Evolutionary conservation across 2,797 vertebrate species (phyloP).

Genomic region (Arnoldichthys spilopterus): DNA sequence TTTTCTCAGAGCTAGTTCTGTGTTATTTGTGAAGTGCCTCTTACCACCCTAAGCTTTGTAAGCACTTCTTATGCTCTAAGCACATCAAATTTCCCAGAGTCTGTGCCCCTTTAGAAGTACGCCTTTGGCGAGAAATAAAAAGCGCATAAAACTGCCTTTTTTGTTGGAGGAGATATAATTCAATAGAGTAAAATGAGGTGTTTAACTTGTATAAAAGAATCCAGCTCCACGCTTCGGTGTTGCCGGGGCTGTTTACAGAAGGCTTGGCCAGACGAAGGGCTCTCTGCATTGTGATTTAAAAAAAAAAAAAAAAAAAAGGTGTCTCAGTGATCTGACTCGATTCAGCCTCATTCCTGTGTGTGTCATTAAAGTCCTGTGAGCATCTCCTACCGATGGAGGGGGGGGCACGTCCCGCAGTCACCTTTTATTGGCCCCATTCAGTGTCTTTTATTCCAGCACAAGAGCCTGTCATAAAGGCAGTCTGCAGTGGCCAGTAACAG

Average conservation of each 20-base stretch:
- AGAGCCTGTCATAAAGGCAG: conserved; percentile 63
- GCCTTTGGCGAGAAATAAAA: conserved; percentile 44
- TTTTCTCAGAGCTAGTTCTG: conserved; percentile 41
- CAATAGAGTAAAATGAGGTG: conserved; percentile 30
- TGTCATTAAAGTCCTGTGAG: conserved; percentile 46
- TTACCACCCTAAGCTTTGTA: conserved; percentile 36
- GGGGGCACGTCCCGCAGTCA: conserved; percentile 23
- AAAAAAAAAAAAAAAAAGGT: conserved; percentile 7
- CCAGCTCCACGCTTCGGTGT: conserved; percentile 8
- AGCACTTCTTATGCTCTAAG: conserved; percentile 36
- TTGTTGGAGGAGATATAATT: conserved; percentile 50
- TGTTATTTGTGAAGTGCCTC: conserved; percentile 56
- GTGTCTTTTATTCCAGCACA: conserved; percentile 64
- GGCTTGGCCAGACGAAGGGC: conserved; percentile 10
- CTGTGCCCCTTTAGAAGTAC: conserved; percentile 38
- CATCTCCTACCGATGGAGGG: conserved; percentile 32
- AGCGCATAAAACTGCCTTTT: conserved; percentile 37
- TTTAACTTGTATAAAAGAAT: conserved; percentile 46
- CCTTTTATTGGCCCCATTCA: conserved; percentile 68
- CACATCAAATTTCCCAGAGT: conserved; percentile 48
- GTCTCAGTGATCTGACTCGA: conserved; percentile 41
- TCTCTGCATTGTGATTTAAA: conserved; percentile 40
- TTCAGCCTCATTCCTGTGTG: conserved; percentile 34
- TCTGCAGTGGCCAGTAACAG: conserved; percentile 73
- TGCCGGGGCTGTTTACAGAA: background rate